Conservation (phyloP, 2,888 invertebrate genomes). For the Acrobasis consociella region DNA sequence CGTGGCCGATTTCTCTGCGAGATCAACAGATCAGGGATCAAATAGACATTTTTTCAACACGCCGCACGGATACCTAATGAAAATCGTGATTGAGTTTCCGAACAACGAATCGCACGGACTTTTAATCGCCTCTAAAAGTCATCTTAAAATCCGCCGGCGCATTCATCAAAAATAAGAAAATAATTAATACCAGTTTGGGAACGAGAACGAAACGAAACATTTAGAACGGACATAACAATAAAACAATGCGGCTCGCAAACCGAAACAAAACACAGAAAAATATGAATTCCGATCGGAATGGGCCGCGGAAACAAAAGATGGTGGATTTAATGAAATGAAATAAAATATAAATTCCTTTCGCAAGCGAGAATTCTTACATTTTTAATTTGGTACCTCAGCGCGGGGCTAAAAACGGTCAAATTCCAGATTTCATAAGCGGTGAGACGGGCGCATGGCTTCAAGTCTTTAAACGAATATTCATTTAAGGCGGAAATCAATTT, state of each 20-base stretch:
- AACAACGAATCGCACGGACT: conserved; percentile 58
- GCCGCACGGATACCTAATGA: conserved; percentile 51
- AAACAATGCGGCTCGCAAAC: conserved; percentile 75
- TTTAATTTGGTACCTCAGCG: conserved; percentile 78
- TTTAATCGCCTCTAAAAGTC: conserved; percentile 60
- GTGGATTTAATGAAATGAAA: conserved; percentile 82
- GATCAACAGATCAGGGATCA: conserved; percentile 43
- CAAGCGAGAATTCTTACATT: conserved; percentile 82
- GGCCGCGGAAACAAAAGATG: conserved; percentile 80
- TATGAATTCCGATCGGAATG: conserved; percentile 80
- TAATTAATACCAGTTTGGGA: conserved; percentile 76
- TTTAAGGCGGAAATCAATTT: conserved; percentile 54
- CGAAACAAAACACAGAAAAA: conserved; percentile 82
- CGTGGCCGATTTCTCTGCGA: conserved; percentile 58
- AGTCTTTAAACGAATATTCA: conserved; percentile 49
- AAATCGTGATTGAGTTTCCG: conserved; percentile 63
- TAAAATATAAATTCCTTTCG: conserved; percentile 81
- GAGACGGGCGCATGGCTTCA: conserved; percentile 44
- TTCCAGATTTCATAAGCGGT: conserved; percentile 70
- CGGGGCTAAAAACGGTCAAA: conserved; percentile 74
- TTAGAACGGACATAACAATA: conserved; percentile 73
- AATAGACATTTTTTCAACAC: conserved; percentile 31
- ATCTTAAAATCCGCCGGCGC: conserved; percentile 63
- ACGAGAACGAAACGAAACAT: conserved; percentile 67
- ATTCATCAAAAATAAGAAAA: conserved; percentile 80